Evolutionary conservation across 1,140 invertebrate species (phyloP).

Genomic region (Callitettix versicolor): DNA sequence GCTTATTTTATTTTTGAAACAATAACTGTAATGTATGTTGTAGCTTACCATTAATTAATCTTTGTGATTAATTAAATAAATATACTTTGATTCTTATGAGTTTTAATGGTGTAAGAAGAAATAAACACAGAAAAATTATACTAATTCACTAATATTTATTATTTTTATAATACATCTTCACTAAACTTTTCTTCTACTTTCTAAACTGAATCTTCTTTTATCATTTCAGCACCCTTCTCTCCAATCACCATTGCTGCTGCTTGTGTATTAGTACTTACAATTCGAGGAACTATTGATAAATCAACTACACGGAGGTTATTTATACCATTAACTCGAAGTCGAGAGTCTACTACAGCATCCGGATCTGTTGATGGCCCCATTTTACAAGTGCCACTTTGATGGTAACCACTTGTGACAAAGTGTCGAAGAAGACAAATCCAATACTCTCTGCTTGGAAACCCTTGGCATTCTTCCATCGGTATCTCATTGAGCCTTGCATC

Average conservation of each 20-base stretch:
- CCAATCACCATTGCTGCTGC: slow-evolving; percentile 58
- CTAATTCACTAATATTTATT: no score
- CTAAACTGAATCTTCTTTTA: slow-evolving; percentile 40
- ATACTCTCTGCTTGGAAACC: slow-evolving; percentile 11
- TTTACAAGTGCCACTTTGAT: slow-evolving; percentile 33
- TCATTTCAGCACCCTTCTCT: slow-evolving; percentile 53
- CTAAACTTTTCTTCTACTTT: no score
- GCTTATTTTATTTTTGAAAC: no score
- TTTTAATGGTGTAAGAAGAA: no score
- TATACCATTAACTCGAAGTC: slow-evolving; percentile 47
- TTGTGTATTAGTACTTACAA: slow-evolving; percentile 56
- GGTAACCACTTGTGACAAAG: slow-evolving; percentile 27
- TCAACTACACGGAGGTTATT: slow-evolving; percentile 50
- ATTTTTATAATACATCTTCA: no score
- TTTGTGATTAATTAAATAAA: no score
- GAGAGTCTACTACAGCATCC: slow-evolving; percentile 46
- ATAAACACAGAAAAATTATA: no score
- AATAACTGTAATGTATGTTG: no score
- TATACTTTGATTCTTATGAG: no score
- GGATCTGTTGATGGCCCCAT: slow-evolving; percentile 28
- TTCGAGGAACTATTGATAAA: slow-evolving; percentile 58
- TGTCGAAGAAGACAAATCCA: slow-evolving; percentile 28
- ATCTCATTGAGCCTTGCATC: no score
- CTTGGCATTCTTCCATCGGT: no score
- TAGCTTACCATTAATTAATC: no score